Conservation (phyloP, 2,113 vertebrate species). For the Ascaphus truei region DNA sequence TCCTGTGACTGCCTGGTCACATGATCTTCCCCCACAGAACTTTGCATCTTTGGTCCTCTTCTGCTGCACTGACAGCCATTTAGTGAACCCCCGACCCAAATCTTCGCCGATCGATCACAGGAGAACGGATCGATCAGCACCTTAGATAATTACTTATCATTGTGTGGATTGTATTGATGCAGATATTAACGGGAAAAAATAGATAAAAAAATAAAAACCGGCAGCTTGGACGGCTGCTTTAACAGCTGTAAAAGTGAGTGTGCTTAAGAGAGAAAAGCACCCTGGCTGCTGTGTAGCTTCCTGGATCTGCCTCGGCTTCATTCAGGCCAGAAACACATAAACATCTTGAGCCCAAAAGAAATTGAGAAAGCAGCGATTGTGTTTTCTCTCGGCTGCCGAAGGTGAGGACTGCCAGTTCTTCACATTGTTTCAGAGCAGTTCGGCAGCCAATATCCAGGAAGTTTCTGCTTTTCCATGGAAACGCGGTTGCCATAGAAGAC, state of each 20-base stretch:
- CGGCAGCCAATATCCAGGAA: slow-evolving; percentile 31
- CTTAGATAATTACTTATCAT: no score
- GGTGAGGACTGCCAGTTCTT: slow-evolving; percentile 18
- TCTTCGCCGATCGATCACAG: no score
- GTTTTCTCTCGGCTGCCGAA: neutral
- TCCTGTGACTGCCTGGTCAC: no score
- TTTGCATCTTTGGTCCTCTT: no score
- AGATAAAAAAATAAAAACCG: neutral
- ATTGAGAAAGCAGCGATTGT: neutral
- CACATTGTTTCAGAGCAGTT: slow-evolving; percentile 2
- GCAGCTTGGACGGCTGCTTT: no score
- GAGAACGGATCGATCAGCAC: no score
- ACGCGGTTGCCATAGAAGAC: neutral
- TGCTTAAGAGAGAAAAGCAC: neutral
- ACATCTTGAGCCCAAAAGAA: neutral
- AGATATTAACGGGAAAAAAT: neutral
- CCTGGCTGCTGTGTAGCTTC: neutral
- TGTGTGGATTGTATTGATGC: no score
- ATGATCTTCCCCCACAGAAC: no score
- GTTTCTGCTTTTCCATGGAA: slow-evolving; percentile 39
- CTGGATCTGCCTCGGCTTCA: neutral
- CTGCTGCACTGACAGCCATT: no score
- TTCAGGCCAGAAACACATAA: slow-evolving; percentile 20
- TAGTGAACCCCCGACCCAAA: no score
- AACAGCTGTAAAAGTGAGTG: neutral